Conservation (phyloP, 2,113 vertebrate species). For the Brachionichthys hirsutus region DNA sequence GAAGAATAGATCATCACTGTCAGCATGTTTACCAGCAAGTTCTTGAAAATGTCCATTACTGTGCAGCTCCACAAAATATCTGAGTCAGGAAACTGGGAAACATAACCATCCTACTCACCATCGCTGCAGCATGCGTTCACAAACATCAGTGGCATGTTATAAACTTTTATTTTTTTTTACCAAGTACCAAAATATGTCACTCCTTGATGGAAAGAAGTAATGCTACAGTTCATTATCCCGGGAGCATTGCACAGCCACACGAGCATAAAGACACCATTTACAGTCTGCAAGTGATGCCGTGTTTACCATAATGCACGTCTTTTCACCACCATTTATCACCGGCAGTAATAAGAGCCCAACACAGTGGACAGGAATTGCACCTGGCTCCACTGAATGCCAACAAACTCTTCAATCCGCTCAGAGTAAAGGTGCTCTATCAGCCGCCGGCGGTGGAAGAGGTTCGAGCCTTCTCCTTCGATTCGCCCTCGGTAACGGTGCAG, state of each 20-base stretch:
- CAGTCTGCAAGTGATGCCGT: constrained; percentile 26
- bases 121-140: background rate
- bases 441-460: constrained; percentile 37
- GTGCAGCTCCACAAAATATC: background rate
- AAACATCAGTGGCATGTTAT: constrained; percentile 18
- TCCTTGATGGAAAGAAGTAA: constrained; percentile 7
- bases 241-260: background rate
- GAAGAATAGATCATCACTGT: constrained; percentile 43
- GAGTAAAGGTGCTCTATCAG: constrained; percentile 27
- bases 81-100: too few relatives aligned
- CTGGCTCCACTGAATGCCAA: constrained; percentile 20
- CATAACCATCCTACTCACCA: too few relatives aligned
- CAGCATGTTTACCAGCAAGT: constrained; percentile 51
- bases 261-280: constrained; percentile 28
- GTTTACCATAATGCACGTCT: constrained; percentile 37
- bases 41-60: constrained; percentile 32
- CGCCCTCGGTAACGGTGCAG: constrained; percentile 9
- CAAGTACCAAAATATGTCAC: background rate
- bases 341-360: constrained; percentile 18
- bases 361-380: constrained; percentile 28
- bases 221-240: constrained; percentile 26
- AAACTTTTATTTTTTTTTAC: constrained; percentile 5
- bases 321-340: constrained; percentile 37
- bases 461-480: background rate
- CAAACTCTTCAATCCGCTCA: constrained; percentile 35